Evolutionary conservation across 2,888 invertebrate genomes (phyloP).

Genomic region (Sepioteuthis lessoniana): DNA sequence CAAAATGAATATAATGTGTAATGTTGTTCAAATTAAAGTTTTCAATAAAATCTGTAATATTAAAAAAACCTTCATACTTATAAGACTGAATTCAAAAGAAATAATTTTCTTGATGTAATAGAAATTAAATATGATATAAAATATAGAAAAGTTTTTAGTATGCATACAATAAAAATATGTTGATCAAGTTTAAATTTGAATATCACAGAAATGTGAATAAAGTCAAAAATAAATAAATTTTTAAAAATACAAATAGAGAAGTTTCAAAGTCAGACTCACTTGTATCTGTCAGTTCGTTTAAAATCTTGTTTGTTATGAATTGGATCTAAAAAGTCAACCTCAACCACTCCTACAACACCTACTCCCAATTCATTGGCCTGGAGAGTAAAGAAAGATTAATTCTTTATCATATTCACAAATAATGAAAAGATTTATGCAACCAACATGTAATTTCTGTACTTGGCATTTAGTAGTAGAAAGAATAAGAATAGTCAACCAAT

Average conservation of each 20-base stretch:
- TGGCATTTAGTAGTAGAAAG: not conserved
- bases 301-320: slow-evolving; percentile 74
- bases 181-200: no score
- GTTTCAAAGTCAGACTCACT: slow-evolving; percentile 59
- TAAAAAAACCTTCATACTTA: no score
- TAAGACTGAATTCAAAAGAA: no score
- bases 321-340: slow-evolving; percentile 70
- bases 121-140: no score
- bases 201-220: not conserved
- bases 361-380: slow-evolving; percentile 68
- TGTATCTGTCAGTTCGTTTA: slow-evolving; percentile 69
- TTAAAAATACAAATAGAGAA: not conserved
- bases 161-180: no score
- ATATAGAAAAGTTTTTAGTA: no score
- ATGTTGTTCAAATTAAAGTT: no score
- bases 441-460: not conserved
- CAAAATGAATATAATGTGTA: no score
- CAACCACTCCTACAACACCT: slow-evolving; percentile 73
- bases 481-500: no score
- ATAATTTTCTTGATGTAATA: no score
- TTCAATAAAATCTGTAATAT: no score
- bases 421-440: not conserved
- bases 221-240: not conserved
- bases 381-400: slow-evolving; percentile 35
- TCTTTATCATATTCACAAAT: not conserved